Percentiles rank a stretch among this genome's conserved stretches.
phyloP scores from a whole-genome alignment of 2,113 vertebrate species.

The Laticauda colubrina region DNA sequence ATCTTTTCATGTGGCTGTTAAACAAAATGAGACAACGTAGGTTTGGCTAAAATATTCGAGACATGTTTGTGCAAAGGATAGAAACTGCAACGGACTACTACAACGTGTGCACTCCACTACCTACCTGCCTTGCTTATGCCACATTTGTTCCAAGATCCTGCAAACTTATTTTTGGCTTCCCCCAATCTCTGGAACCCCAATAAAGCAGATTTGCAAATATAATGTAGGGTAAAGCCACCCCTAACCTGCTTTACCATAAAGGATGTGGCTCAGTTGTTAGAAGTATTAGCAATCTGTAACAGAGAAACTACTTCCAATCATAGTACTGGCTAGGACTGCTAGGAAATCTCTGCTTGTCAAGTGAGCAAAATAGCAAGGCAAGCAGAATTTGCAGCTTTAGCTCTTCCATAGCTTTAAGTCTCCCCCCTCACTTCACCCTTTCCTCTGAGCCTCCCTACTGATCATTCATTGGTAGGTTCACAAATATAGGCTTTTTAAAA shows the following conservation, averaged over 20 bases:
- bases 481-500: neutral
- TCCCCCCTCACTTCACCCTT: rapidly evolving
- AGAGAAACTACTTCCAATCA: neutral
- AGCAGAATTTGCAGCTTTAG: neutral
- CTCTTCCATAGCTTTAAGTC: neutral
- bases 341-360: neutral
- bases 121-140: neutral
- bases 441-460: neutral
- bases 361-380: neutral
- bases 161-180: neutral
- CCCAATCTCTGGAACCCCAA: neutral
- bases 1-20: rapidly evolving
- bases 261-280: neutral
- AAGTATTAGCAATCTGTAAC: neutral
- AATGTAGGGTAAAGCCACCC: neutral
- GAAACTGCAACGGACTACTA: neutral
- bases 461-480: neutral
- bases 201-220: neutral
- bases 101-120: neutral
- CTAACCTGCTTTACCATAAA: neutral
- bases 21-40: too few relatives aligned
- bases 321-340: too few relatives aligned
- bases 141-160: neutral
- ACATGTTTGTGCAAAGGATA: neutral
- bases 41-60: neutral